These are phyloP conservation scores for Caradrina kadenii DNA, from an alignment of 2,888 invertebrate species.

Conservation along the genomic window DNA sequence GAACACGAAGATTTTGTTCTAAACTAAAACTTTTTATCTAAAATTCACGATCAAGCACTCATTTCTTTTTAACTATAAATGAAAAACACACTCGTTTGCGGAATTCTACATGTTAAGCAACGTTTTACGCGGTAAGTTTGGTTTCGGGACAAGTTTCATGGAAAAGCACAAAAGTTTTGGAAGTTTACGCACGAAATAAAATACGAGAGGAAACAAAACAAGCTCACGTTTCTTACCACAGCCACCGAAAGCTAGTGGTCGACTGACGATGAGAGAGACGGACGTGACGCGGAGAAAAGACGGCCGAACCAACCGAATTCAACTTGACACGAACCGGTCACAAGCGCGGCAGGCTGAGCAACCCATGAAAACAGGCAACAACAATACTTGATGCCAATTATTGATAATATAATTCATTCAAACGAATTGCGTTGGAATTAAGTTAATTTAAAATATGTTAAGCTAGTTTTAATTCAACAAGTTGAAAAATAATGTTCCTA, in stretches of 20 bases:
- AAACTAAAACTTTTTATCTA: slow-evolving; percentile 59
- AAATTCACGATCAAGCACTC: slow-evolving; percentile 54
- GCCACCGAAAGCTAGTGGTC: slow-evolving; percentile 62
- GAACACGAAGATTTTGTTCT: slow-evolving; percentile 53
- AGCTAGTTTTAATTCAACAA: slow-evolving; percentile 50
- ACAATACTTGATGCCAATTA: slow-evolving; percentile 26
- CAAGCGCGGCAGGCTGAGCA: slow-evolving; percentile 55
- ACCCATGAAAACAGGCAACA: slow-evolving; percentile 45
- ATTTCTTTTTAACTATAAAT: slow-evolving; percentile 16
- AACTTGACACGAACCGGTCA: slow-evolving; percentile 65
- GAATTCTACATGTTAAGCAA: slow-evolving; percentile 18
- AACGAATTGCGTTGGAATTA: neutral
- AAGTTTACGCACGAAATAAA: slow-evolving; percentile 60
- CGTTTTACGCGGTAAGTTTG: neutral
- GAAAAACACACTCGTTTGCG: slow-evolving; percentile 1
- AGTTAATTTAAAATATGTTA: neutral
- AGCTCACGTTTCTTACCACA: slow-evolving; percentile 38
- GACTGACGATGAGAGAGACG: slow-evolving; percentile 53
- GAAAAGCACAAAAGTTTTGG: slow-evolving; percentile 50
- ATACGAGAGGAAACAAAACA: slow-evolving; percentile 51
- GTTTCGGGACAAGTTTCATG: neutral
- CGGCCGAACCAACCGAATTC: slow-evolving; percentile 37
- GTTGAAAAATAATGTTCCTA: neutral
- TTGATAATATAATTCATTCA: slow-evolving; percentile 3
- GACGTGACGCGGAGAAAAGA: neutral